These are phyloP conservation scores for Carpatolechia fugitivella DNA, from an alignment of 2,888 invertebrate genomes.

Conservation along the genomic window DNA sequence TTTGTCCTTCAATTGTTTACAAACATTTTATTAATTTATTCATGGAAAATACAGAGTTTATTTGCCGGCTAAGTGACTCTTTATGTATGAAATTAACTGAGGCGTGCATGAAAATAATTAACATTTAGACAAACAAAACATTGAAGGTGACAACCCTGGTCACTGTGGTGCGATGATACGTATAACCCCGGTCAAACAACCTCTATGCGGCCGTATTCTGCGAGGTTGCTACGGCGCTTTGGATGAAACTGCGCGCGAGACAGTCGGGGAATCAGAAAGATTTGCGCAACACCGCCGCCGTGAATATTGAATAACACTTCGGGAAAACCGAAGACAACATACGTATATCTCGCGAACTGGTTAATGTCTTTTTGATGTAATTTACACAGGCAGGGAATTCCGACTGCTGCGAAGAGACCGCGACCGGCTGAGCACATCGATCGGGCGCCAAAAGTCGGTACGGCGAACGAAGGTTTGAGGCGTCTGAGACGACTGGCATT, in stretches of 20 bases:
- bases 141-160: neutral
- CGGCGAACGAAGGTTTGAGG: conserved; percentile 13
- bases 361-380: conserved; percentile 45
- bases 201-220: conserved; percentile 1
- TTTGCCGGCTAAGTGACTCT: neutral
- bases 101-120: neutral
- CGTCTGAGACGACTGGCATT: conserved; percentile 35
- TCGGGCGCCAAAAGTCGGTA: neutral
- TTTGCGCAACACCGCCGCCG: conserved; percentile 27
- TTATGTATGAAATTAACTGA: neutral
- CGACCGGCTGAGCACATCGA: neutral
- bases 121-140: neutral
- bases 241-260: neutral
- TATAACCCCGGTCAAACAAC: conserved; percentile 6
- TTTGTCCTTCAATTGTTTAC: conserved; percentile 2
- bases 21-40: neutral
- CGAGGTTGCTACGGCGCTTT: conserved; percentile 8
- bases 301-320: conserved; percentile 26
- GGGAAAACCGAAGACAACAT: conserved; percentile 47
- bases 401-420: conserved; percentile 20
- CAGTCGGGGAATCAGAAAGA: conserved; percentile 26
- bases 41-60: neutral
- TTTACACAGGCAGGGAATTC: conserved; percentile 41
- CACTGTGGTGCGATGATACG: neutral
- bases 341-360: conserved; percentile 24